A percentile compares a stretch with the other conserved stretches of the same genome.
Conservation (phyloP, 2,113 vertebrate species). For the Antigone vipio region DNA sequence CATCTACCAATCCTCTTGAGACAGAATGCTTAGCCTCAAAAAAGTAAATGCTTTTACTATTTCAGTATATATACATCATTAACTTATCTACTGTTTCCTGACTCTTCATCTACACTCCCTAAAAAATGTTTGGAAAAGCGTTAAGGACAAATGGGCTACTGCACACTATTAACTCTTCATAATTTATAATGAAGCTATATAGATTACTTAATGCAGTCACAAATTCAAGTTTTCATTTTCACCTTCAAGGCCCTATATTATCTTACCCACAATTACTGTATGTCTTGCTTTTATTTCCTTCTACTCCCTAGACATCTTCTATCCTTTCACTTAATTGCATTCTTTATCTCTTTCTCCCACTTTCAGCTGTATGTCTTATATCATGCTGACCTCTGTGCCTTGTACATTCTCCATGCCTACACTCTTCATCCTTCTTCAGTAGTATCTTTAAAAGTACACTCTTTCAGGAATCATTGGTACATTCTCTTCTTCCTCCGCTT, state of each 20-base stretch:
- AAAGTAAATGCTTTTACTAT: slow-evolving; percentile 12
- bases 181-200: slow-evolving; percentile 23
- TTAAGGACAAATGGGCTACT: not conserved
- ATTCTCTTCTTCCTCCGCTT: not conserved
- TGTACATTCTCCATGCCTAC: not conserved
- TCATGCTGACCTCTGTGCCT: slow-evolving; percentile 23
- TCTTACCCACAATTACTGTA: slow-evolving; percentile 14
- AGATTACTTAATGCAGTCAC: not conserved
- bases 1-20: not conserved
- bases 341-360: slow-evolving; percentile 56
- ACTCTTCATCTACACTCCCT: slow-evolving; percentile 11
- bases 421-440: not conserved
- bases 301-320: slow-evolving; percentile 39
- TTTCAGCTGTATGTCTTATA: slow-evolving; percentile 13
- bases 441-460: slow-evolving; percentile 10
- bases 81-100: slow-evolving; percentile 9
- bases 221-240: slow-evolving; percentile 50
- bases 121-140: not conserved
- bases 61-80: slow-evolving; percentile 37
- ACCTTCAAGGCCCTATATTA: slow-evolving; percentile 16
- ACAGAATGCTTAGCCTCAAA: slow-evolving; percentile 7
- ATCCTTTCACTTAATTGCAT: slow-evolving; percentile 45
- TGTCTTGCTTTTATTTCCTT: slow-evolving; percentile 55
- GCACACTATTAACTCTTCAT: not conserved
- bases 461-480: not conserved